Conservation (phyloP, 1,140 invertebrate genomes). For the Helicoverpa zea region DNA sequence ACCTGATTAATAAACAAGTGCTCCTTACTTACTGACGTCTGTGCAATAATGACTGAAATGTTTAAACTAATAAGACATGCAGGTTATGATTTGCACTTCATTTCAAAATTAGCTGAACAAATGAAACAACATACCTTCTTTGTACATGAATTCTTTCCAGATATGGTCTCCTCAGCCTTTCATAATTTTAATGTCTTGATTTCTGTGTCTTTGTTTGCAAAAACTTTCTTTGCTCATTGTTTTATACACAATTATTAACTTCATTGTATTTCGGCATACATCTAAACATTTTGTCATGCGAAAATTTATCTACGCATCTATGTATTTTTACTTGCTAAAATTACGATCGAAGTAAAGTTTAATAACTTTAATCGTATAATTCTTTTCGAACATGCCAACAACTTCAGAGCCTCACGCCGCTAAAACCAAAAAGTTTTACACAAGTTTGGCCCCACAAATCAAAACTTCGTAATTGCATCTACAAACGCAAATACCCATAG, state of each 20-base stretch:
- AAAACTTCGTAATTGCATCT: slow-evolving; percentile 9
- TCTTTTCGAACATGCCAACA: neutral
- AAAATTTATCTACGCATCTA: no score
- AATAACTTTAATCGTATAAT: neutral
- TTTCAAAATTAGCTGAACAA: neutral
- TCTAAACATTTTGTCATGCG: no score
- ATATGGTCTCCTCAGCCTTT: neutral
- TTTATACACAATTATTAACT: no score
- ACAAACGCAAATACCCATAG: neutral
- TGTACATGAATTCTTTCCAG: neutral
- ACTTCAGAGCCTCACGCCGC: neutral
- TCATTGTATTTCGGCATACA: no score
- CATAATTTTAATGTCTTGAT: neutral
- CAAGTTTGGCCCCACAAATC: neutral
- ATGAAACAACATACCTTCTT: neutral
- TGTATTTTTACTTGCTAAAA: no score
- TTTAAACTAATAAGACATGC: no score
- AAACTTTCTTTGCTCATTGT: neutral
- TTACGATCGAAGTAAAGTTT: neutral
- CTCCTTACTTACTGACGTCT: neutral
- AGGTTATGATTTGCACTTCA: no score
- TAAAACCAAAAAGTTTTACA: slow-evolving; percentile 20
- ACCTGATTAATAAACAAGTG: slow-evolving; percentile 20
- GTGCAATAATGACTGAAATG: neutral
- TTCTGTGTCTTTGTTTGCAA: neutral